These are phyloP conservation scores for Spicauda simplicius DNA, from an alignment of 2,888 invertebrate genomes.

Conservation along the genomic window DNA sequence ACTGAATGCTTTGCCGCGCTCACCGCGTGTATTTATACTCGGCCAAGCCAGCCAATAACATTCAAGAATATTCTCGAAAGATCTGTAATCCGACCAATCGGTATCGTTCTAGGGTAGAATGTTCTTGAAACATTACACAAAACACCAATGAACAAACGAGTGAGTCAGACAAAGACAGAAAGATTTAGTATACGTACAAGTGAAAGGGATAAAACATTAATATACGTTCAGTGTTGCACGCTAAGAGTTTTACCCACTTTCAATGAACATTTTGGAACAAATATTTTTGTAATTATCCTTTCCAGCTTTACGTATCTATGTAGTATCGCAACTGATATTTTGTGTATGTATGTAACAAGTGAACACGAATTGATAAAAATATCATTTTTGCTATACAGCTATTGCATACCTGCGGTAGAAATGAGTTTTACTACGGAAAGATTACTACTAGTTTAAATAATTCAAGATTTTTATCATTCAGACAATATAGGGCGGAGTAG, in stretches of 20 bases:
- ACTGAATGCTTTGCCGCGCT: constrained; percentile 68
- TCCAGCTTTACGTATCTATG: too few relatives aligned
- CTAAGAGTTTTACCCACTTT: not conserved
- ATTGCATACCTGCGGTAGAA: too few relatives aligned
- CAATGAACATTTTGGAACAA: too few relatives aligned
- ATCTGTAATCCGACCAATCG: constrained; percentile 55
- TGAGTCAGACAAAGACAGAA: constrained; percentile 20
- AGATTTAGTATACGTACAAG: constrained; percentile 3
- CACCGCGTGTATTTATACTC: constrained; percentile 55
- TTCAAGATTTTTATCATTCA: too few relatives aligned
- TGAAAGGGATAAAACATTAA: not conserved
- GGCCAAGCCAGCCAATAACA: constrained; percentile 52
- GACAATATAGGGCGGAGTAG: too few relatives aligned
- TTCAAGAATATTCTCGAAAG: constrained; percentile 60
- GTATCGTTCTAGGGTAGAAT: constrained; percentile 47
- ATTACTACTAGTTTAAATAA: too few relatives aligned
- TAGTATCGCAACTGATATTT: too few relatives aligned
- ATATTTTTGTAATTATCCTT: too few relatives aligned
- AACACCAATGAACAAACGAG: not conserved
- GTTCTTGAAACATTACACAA: constrained; percentile 50
- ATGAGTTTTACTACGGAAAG: too few relatives aligned
- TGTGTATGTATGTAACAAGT: too few relatives aligned
- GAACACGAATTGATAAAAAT: too few relatives aligned
- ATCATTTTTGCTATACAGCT: too few relatives aligned
- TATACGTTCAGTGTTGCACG: not conserved